These are phyloP conservation scores for Diadophis punctatus DNA, from an alignment of 2,113 vertebrate genomes.

Conservation along the genomic window DNA sequence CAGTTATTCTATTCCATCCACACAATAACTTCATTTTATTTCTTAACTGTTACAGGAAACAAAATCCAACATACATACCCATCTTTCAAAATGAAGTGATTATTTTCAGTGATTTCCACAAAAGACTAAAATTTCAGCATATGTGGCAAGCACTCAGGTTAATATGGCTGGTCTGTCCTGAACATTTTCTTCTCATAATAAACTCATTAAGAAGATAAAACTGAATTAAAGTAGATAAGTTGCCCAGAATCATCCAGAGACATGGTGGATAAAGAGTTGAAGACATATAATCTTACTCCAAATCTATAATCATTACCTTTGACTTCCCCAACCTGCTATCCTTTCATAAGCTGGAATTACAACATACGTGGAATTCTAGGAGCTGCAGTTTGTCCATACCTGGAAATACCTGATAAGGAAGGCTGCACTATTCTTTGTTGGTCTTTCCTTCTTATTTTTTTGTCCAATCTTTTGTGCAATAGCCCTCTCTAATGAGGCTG, in stretches of 20 bases:
- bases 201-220: background rate
- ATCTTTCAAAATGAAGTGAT: background rate
- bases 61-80: background rate
- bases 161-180: background rate
- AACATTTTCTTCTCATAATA: background rate
- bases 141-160: background rate
- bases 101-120: background rate
- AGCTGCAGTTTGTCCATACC: background rate
- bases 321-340: background rate
- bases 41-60: background rate
- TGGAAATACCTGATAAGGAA: background rate
- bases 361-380: background rate
- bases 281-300: background rate
- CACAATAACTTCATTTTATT: background rate
- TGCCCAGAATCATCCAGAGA: background rate
- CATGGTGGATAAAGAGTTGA: background rate
- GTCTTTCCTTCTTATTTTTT: background rate
- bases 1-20: background rate
- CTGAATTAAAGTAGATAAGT: background rate
- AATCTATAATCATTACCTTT: background rate
- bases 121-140: background rate
- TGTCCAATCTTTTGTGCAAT: background rate
- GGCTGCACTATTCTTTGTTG: background rate
- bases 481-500: background rate
- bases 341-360: background rate